Conservation (phyloP, 2,113 vertebrate species). For the Melanerpes aurifrons region DNA sequence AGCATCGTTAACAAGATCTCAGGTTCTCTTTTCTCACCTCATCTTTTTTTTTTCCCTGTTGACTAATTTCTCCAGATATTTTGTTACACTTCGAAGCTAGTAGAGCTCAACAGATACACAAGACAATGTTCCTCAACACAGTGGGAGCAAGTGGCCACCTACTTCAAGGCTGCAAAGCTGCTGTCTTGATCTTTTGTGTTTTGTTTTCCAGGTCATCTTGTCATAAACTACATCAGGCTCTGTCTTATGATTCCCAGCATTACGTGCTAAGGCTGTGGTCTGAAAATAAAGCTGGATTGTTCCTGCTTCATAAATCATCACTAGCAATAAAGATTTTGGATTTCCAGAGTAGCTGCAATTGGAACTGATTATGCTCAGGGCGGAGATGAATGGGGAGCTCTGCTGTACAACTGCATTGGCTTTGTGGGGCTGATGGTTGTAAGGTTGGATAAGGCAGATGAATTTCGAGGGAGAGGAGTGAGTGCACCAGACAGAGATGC, state of each 20-base stretch:
- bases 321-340: not conserved
- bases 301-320: not conserved
- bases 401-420: not conserved
- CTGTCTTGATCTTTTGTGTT: not conserved
- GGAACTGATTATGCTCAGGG: rapidly evolving
- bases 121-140: not conserved
- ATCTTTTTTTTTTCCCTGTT: not conserved
- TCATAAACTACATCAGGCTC: not conserved
- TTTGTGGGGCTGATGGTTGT: not conserved
- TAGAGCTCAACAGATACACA: not conserved
- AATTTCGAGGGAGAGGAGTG: not conserved
- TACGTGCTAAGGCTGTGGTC: not conserved
- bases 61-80: not conserved
- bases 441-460: not conserved
- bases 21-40: not conserved
- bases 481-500: not conserved
- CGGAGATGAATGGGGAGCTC: not conserved
- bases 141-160: not conserved
- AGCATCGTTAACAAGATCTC: not conserved
- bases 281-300: constrained; percentile 5
- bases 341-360: not conserved
- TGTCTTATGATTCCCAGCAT: not conserved
- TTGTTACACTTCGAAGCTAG: not conserved
- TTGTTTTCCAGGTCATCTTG: not conserved
- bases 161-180: not conserved